Base-by-base conservation (phyloP, 64 coral and sea anemone genomes). In the Orbicella faveolata region DNA sequence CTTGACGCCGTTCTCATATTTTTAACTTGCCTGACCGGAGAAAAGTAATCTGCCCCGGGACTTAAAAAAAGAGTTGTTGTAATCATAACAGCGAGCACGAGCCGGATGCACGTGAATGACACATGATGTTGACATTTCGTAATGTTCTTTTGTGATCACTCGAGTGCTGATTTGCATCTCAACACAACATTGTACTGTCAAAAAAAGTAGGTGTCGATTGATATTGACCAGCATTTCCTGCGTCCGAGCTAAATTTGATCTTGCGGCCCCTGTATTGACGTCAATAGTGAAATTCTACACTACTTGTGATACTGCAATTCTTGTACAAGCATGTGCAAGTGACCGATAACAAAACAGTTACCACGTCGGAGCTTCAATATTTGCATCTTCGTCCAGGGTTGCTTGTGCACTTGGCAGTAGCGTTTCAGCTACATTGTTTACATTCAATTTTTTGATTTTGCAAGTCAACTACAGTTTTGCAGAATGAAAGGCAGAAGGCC, bases 401-500 rank as follows among this genome's bases (percentile, higher is more conserved):
- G 63, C 25, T 69, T 67, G 14, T 5, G 21, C 13, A 19, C 64
- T 67, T n/a, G 5, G 4, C 17, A 6, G 64, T 19, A 19, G 14
- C 6, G 23, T 78, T 78, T 25, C 19, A 55, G 8, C 52, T 79
- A 6, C 52, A 18, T 1, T 44, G 23, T 79, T 79, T 79, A 37
- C 75, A 34, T 87, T 74, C 1, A 75, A 75, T 25, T 75, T 8
- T 55, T 62, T 1, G 23, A 57, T 39, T 76, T 44, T 35, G 35
- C 66, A 18, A 74, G 84, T 75, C 51, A 33, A 6, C 30, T 2
- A 17, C 21, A 30, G 30, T 74, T 44, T 34, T 65, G 15, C 61
- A 77, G 16, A 36, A 90, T 90, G 88, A 90, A 83, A 76, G 64
- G 89, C 5, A 79, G 94, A 41, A 82, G 86, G 35, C 57, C 86